Evolutionary conservation across 2,797 vertebrate genomes (phyloP).

Genomic region (Artibeus lituratus): DNA sequence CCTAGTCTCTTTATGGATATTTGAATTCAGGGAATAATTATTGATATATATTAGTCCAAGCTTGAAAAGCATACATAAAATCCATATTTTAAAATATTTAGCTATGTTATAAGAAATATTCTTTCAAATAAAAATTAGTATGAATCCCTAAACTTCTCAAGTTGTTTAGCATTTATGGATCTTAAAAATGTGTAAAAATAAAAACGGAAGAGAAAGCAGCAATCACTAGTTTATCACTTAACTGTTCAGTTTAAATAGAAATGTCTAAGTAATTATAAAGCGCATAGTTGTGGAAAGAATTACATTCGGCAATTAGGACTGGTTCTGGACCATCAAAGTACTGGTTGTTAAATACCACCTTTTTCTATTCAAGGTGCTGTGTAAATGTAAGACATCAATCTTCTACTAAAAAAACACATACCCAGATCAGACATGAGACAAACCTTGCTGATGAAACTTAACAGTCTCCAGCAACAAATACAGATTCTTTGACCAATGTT

Average conservation of each 20-base stretch:
- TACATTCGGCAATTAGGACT: neutral
- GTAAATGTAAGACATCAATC: neutral
- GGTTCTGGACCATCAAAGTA: neutral
- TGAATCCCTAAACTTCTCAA: neutral
- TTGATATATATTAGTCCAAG: neutral
- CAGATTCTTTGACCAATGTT: neutral
- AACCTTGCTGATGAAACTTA: neutral
- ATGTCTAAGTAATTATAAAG: neutral
- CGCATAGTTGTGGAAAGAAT: neutral
- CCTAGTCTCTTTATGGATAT: neutral
- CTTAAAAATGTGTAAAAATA: neutral
- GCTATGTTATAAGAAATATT: neutral
- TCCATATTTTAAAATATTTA: neutral
- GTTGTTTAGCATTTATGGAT: neutral
- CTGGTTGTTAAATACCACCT: neutral
- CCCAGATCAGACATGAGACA: neutral
- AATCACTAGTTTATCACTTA: neutral
- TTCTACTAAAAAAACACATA: neutral
- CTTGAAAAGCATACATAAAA: neutral
- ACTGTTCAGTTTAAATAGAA: neutral
- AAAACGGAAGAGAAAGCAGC: neutral
- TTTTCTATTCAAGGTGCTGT: neutral
- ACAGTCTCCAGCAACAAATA: neutral
- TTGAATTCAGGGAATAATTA: neutral
- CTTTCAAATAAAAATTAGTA: neutral